phyloP scores from a whole-genome alignment of 2,888 invertebrate genomes.

The Fragum sueziense region DNA sequence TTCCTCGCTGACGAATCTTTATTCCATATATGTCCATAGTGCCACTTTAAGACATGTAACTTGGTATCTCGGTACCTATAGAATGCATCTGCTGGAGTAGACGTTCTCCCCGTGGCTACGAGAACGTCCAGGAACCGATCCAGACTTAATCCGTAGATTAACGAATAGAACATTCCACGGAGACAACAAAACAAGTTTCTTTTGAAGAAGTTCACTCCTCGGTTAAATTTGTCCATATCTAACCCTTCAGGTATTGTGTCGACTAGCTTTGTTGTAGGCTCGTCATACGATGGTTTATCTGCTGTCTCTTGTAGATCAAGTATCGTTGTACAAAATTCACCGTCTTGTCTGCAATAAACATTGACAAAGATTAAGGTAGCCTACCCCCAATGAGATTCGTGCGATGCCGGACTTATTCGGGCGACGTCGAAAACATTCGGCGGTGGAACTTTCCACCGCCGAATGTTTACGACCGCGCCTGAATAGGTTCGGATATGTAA shows the following conservation, averaged over 20 bases:
- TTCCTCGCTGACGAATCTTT: slow-evolving; percentile 83
- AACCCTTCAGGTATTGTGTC: slow-evolving; percentile 77
- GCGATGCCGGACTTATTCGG: too few relatives aligned
- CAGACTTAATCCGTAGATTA: slow-evolving; percentile 89
- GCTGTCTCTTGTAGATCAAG: slow-evolving; percentile 68
- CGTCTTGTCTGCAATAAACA: too few relatives aligned
- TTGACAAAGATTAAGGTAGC: too few relatives aligned
- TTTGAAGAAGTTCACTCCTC: slow-evolving; percentile 88
- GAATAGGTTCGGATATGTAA: too few relatives aligned
- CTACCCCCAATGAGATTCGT: too few relatives aligned
- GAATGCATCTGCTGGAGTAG: slow-evolving; percentile 87
- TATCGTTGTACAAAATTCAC: too few relatives aligned
- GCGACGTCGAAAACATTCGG: too few relatives aligned
- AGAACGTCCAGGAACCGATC: slow-evolving; percentile 89
- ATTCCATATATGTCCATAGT: slow-evolving; percentile 87
- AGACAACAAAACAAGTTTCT: slow-evolving; percentile 88
- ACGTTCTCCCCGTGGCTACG: slow-evolving; percentile 88
- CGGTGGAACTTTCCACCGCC: too few relatives aligned
- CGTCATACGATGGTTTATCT: not conserved
- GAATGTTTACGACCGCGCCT: too few relatives aligned
- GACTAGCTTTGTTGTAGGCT: not conserved
- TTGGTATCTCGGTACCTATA: slow-evolving; percentile 91
- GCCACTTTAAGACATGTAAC: slow-evolving; percentile 91
- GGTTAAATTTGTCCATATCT: slow-evolving; percentile 82
- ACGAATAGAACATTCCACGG: slow-evolving; percentile 89